These are phyloP conservation scores for Acromyrmex echinatior DNA, from an alignment of 1,140 invertebrate genomes.

Conservation along the genomic window DNA sequence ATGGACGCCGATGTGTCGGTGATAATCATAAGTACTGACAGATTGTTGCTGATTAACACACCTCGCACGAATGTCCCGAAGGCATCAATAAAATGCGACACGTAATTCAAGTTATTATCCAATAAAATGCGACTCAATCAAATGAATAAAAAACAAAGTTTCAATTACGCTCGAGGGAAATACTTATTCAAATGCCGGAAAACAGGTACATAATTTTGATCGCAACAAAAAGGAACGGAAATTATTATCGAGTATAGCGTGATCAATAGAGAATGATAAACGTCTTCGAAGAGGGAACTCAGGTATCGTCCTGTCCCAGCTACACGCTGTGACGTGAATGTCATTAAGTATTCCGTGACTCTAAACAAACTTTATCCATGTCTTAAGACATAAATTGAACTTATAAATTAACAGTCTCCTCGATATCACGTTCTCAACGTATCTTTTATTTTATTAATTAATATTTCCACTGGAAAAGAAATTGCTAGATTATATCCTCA, in stretches of 20 bases:
- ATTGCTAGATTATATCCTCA: conserved; percentile 10
- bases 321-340: conserved; percentile 44
- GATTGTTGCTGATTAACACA: conserved; percentile 40
- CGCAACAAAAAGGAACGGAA: neutral
- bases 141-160: neutral
- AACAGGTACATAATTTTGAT: conserved; percentile 20
- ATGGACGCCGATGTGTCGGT: neutral
- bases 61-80: conserved; percentile 8
- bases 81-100: neutral
- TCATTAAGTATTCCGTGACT: conserved; percentile 68
- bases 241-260: conserved; percentile 28
- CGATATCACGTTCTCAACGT: neutral
- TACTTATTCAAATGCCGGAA: neutral
- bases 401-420: neutral
- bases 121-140: neutral
- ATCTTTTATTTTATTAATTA: conserved; percentile 16
- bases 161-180: neutral
- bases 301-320: conserved; percentile 52
- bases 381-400: neutral
- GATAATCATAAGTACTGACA: conserved; percentile 44
- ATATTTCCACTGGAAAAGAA: conserved; percentile 7
- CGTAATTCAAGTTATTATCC: too few species aligned
- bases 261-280: conserved; percentile 68
- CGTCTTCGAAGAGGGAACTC: conserved; percentile 35
- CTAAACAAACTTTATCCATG: conserved; percentile 48